Evolutionary conservation across 1,140 invertebrate species (phyloP).

Genomic region (Penaeus vannamei): DNA sequence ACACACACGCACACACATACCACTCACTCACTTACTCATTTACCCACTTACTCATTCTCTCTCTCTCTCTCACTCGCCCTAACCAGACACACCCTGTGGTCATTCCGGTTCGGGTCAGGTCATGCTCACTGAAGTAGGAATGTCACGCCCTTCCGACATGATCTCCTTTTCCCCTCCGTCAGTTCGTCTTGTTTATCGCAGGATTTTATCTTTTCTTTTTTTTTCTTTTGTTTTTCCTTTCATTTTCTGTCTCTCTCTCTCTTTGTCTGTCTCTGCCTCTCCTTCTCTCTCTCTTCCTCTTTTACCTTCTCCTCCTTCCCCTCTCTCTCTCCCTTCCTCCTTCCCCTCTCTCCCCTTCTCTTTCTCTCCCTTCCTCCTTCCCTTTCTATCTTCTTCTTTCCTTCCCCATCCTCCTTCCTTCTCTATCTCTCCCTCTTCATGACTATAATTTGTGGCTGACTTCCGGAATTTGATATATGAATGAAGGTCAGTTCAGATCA

Average conservation of each 20-base stretch:
- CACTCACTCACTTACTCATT: not conserved
- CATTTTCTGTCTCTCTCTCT: not conserved
- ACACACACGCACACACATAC: not conserved
- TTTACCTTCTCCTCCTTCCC: not conserved
- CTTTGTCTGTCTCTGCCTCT: not conserved
- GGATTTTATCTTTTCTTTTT: not conserved
- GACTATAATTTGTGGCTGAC: not conserved
- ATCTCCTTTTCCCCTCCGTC: too few relatives aligned
- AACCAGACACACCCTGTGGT: too few relatives aligned
- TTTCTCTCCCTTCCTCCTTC: not conserved
- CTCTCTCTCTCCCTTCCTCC: constrained; percentile 29
- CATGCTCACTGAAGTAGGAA: too few relatives aligned
- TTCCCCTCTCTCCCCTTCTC: not conserved
- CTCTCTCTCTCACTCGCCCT: not conserved
- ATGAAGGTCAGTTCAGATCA: too few relatives aligned
- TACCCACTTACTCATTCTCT: not conserved
- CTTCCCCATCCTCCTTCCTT: not conserved
- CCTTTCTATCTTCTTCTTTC: not conserved
- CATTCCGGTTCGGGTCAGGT: too few relatives aligned
- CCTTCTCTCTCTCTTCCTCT: not conserved
- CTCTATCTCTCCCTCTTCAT: not conserved
- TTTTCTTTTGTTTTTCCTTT: not conserved
- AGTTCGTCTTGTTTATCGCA: too few relatives aligned
- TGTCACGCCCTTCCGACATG: too few relatives aligned
- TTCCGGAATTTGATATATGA: too few relatives aligned